Evolutionary conservation across 2,113 vertebrate species (phyloP).

Genomic region (Clarias gariepinus): DNA sequence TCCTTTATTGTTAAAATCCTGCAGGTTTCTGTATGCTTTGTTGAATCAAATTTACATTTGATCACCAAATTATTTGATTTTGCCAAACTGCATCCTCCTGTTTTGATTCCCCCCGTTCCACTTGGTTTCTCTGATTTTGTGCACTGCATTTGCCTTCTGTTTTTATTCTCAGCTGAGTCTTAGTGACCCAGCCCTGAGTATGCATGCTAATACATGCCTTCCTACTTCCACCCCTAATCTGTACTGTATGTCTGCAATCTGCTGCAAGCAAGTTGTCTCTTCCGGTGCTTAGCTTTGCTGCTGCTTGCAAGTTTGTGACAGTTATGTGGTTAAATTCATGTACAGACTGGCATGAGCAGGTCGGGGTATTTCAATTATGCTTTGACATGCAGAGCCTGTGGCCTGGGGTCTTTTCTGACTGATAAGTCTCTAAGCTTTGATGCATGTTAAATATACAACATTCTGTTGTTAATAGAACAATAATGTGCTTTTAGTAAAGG

Average conservation of each 20-base stretch:
- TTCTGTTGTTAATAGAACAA: too few relatives aligned
- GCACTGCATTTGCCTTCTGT: background rate
- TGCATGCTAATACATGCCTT: slow-evolving; percentile 48
- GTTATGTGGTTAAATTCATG: slow-evolving; percentile 39
- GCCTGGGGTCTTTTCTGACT: background rate
- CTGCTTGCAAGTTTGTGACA: slow-evolving; percentile 4
- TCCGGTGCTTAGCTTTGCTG: slow-evolving; percentile 18
- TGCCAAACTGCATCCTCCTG: background rate
- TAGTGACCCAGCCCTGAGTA: slow-evolving; percentile 48
- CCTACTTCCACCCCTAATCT: background rate
- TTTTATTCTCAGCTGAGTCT: slow-evolving; percentile 44
- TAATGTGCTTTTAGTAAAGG: background rate
- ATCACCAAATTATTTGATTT: background rate
- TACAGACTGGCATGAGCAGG: slow-evolving; percentile 34
- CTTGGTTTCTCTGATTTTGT: background rate
- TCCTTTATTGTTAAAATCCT: background rate
- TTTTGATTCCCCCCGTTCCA: too few relatives aligned
- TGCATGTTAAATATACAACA: background rate
- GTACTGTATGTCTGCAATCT: background rate
- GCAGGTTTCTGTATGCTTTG: background rate
- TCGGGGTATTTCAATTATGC: slow-evolving; percentile 43
- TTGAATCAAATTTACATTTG: too few relatives aligned
- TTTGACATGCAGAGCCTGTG: background rate
- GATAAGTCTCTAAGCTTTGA: background rate
- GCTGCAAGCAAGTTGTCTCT: slow-evolving; percentile 7